Conservation (phyloP, 1,140 invertebrate species). For the Ceratoteleas bidentatus region DNA sequence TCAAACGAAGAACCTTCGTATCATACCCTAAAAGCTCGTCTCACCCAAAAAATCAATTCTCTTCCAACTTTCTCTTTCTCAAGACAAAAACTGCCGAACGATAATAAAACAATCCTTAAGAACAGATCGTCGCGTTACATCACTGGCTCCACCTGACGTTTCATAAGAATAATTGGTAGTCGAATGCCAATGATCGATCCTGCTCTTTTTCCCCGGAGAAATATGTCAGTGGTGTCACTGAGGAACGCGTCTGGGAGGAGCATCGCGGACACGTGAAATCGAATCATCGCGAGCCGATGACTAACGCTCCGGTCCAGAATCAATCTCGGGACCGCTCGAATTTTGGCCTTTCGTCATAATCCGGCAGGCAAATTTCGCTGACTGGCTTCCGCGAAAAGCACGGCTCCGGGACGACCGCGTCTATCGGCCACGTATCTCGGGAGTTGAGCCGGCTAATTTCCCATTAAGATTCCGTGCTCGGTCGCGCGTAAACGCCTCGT, state of each 20-base stretch:
- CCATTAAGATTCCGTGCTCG: constrained; percentile 77
- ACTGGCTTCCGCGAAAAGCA: constrained; percentile 76
- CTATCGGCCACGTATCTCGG: constrained; percentile 72
- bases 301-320: constrained; percentile 52
- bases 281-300: constrained; percentile 52
- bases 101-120: no score
- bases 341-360: constrained; percentile 70
- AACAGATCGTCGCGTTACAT: constrained; percentile 6
- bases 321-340: constrained; percentile 33
- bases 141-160: constrained; percentile 34
- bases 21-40: not conserved
- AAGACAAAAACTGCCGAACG: not conserved
- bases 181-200: constrained; percentile 40
- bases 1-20: no score
- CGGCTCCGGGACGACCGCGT: constrained; percentile 26
- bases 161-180: constrained; percentile 52
- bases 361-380: constrained; percentile 73
- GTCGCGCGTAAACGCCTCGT: constrained; percentile 71
- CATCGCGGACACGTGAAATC: constrained; percentile 48
- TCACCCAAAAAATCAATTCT: not conserved
- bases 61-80: constrained; percentile 22
- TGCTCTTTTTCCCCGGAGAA: constrained; percentile 31
- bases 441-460: constrained; percentile 74
- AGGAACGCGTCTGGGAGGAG: constrained; percentile 59
- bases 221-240: constrained; percentile 60